phyloP scores from a whole-genome alignment of 1,140 invertebrate genomes.

The Monomorium pharaonis region DNA sequence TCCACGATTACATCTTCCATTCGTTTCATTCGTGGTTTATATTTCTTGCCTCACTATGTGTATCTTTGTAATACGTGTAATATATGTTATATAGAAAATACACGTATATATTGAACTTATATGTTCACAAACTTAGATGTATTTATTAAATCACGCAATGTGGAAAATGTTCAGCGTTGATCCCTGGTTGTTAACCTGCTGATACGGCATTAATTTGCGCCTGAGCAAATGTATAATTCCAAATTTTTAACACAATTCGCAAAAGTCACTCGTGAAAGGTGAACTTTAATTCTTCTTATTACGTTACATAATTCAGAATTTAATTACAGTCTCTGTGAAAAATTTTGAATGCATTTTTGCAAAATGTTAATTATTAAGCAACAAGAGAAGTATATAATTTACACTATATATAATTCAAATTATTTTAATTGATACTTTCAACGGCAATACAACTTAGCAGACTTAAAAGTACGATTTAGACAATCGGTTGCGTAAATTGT shows the following conservation, averaged over 20 bases:
- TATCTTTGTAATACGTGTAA: not conserved
- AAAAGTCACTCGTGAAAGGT: not conserved
- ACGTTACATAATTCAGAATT: not conserved
- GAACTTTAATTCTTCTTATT: constrained; percentile 8
- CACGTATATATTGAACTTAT: not conserved
- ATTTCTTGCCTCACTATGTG: not conserved
- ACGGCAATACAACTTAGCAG: no score
- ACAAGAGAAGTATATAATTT: not conserved
- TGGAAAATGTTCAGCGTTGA: constrained; percentile 2
- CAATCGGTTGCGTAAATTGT: no score
- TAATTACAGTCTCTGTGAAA: not conserved
- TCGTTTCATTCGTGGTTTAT: constrained; percentile 3
- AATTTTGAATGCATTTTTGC: not conserved
- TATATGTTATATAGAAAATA: constrained; percentile 17
- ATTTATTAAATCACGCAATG: constrained; percentile 17
- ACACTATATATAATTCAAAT: not conserved
- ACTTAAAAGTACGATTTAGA: no score
- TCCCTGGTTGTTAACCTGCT: constrained; percentile 4
- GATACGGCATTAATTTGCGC: constrained; percentile 16
- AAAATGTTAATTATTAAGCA: not conserved
- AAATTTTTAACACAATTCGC: not conserved
- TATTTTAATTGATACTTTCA: no score
- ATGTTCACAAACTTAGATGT: not conserved
- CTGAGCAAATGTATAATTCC: not conserved
- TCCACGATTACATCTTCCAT: not conserved